Base-by-base conservation (phyloP, 2,797 vertebrate genomes). In the Antennarius maculatus region DNA sequence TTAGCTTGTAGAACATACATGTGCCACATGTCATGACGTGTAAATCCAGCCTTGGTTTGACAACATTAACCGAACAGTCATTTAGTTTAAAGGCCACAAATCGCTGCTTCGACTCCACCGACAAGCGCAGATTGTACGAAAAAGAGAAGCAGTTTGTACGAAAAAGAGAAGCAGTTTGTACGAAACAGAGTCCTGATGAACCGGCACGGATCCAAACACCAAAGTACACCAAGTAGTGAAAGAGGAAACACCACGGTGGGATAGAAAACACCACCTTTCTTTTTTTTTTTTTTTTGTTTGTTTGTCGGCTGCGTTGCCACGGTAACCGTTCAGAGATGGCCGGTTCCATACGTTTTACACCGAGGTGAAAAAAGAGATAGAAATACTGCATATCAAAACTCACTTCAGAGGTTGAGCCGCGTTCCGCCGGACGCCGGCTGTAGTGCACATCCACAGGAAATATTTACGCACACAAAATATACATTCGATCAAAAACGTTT, bases 401-500 rank as follows among this genome's bases (percentile, higher is more conserved):
- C 63, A 69, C 47, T 29, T 59, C 76, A 66, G 39, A 66, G 55
- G 48, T 60, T 48, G 64, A 76, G 75, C 14, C 13, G 46, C 27
- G 83, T 58, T 61, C 71, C 27, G 4, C 23, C 43, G 28, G 76
- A 76, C 79, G 73, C n/a, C 57, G 0, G 12, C 61, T 50, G 63
- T 70, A 81, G 71, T 76, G 73, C 72, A 86, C 83, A 39, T 72
- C 85, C 76, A 89, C 84, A 57, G 29, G 73, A 82, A 81, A 79
- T 75, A 87, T 65, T 61, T 56, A 87, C 63, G 47, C 69, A 72
- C 80, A 66, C 66, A 64, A 81, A 79, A 83, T 70, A 77, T 79
- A 88, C 85, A 90, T 54, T 78, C 58, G 2, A 71, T 84, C 64
- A 27, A 76, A 62, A 10, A 70, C 0, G 23, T 23, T 23, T 23